phyloP scores from a whole-genome alignment of 2,797 vertebrate species.

The Tragelaphus eurycerus region DNA sequence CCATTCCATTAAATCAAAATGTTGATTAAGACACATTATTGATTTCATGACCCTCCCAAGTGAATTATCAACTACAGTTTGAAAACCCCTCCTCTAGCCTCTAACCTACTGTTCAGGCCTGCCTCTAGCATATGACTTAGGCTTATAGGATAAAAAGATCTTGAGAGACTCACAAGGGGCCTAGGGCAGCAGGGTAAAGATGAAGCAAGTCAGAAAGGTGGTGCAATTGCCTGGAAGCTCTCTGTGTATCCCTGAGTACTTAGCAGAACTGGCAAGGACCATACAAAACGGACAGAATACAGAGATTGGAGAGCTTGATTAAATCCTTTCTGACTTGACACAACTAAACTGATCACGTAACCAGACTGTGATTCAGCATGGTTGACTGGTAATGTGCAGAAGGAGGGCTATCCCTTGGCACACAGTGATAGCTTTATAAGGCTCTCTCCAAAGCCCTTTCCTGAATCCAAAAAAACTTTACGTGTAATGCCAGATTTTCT shows the following conservation, averaged over 20 bases:
- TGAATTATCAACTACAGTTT: neutral
- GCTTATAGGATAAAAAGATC: neutral
- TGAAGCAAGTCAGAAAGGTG: neutral
- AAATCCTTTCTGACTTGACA: neutral
- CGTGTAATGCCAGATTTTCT: neutral
- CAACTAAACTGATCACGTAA: neutral
- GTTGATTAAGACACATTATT: neutral
- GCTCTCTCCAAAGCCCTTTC: neutral
- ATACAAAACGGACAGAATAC: neutral
- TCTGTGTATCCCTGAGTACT: neutral
- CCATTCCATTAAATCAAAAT: slow-evolving; percentile 8
- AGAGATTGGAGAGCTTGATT: neutral
- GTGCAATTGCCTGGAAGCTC: neutral
- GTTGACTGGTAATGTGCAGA: neutral
- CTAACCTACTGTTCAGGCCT: neutral
- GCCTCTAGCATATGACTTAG: neutral
- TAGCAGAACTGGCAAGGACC: neutral
- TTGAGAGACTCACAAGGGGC: neutral
- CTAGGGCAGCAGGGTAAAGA: neutral
- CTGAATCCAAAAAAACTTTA: neutral
- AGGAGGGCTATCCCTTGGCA: neutral
- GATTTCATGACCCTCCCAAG: neutral
- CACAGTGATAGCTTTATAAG: slow-evolving; percentile 14
- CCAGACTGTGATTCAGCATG: neutral
- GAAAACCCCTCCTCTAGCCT: neutral